Percentiles rank a stretch among this genome's conserved stretches.
These are phyloP conservation scores for Thaumetopoea pityocampa DNA, from an alignment of 1,140 invertebrate genomes.

Conservation along the genomic window DNA sequence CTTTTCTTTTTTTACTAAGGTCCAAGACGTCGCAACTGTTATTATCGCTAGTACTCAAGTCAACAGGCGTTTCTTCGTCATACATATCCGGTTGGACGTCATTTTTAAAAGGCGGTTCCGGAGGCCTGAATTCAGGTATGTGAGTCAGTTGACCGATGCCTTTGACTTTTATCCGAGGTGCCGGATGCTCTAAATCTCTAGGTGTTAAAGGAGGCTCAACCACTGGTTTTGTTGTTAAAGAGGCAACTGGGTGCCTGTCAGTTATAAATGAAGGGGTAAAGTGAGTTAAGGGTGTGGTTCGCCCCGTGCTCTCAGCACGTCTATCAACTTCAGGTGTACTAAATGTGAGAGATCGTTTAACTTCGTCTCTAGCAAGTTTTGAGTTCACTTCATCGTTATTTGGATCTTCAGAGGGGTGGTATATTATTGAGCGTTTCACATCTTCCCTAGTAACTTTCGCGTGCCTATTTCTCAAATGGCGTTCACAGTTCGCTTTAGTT, in stretches of 20 bases:
- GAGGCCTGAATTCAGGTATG: conserved; percentile 63
- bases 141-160: conserved; percentile 78
- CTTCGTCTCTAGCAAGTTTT: conserved; percentile 74
- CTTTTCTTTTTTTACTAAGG: conserved; percentile 87
- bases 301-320: conserved; percentile 50
- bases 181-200: conserved; percentile 47
- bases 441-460: conserved; percentile 88
- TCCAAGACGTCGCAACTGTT: conserved; percentile 85
- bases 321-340: conserved; percentile 60
- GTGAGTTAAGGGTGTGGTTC: conserved; percentile 71
- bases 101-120: conserved; percentile 61
- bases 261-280: conserved; percentile 59
- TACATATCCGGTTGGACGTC: conserved; percentile 52
- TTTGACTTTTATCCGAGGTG: conserved; percentile 79
- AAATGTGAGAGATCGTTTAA: conserved; percentile 66
- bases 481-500: conserved; percentile 94
- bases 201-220: conserved; percentile 43
- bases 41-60: conserved; percentile 81
- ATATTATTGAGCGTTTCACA: conserved; percentile 89
- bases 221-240: conserved; percentile 39
- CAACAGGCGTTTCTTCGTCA: conserved; percentile 80
- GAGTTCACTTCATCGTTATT: conserved; percentile 82
- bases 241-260: conserved; percentile 57
- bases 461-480: conserved; percentile 93
- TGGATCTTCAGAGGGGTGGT: conserved; percentile 89